These are phyloP conservation scores for Spisula solida DNA, from an alignment of 2,888 invertebrate genomes.

Conservation along the genomic window DNA sequence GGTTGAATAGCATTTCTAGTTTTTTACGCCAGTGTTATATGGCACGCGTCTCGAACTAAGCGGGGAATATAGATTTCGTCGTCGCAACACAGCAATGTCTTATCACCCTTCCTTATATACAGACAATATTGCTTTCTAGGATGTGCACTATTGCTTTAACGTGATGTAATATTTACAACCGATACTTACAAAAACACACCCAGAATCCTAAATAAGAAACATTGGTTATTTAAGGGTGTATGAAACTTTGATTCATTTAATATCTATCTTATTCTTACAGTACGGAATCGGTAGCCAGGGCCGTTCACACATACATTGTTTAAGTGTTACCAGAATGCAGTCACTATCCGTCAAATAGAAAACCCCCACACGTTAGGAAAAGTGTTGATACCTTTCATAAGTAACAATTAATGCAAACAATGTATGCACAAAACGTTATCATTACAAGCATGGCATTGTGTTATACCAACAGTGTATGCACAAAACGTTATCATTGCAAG, in stretches of 20 bases:
- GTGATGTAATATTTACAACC: not conserved
- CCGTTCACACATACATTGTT: no score
- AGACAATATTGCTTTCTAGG: not conserved
- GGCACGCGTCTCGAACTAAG: not conserved
- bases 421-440: no score
- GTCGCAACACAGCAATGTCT: not conserved
- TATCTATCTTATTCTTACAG: no score
- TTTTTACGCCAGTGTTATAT: not conserved
- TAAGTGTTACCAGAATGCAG: no score
- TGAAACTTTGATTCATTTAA: not conserved
- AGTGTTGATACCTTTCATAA: no score
- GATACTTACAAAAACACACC: not conserved
- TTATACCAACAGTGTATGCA: no score
- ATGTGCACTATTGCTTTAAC: not conserved
- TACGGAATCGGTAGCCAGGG: no score
- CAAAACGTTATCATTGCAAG: no score
- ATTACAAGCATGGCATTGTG: no score
- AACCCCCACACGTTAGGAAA: no score
- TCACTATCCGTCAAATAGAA: no score
- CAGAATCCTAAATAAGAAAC: not conserved
- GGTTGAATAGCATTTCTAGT: not conserved
- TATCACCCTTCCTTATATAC: not conserved
- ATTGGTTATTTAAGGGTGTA: not conserved
- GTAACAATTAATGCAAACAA: no score
- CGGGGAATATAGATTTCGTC: not conserved